phyloP scores from a whole-genome alignment of 2,113 vertebrate species.

The Rana temporaria region DNA sequence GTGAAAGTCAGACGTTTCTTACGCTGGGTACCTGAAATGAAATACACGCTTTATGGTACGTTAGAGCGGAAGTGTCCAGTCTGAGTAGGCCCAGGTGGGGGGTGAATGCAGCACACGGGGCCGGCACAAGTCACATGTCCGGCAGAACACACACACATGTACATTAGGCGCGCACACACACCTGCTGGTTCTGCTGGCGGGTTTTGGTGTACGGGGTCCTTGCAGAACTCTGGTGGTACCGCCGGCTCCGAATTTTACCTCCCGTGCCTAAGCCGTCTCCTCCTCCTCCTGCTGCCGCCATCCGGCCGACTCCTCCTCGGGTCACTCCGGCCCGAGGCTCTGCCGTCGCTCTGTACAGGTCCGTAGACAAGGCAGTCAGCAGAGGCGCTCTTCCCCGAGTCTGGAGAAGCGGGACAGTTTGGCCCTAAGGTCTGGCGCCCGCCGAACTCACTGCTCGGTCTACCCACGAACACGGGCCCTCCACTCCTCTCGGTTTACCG shows the following conservation, averaged over 20 bases:
- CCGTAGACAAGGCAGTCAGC: neutral
- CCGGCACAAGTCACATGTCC: neutral
- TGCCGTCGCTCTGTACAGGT: neutral
- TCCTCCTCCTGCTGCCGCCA: slow-evolving; percentile 53
- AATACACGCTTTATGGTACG: too few species aligned
- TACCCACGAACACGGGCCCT: slow-evolving; percentile 13
- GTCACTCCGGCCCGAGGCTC: slow-evolving; percentile 50
- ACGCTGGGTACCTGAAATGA: too few species aligned
- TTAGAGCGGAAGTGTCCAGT: too few species aligned
- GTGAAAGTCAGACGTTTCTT: too few species aligned
- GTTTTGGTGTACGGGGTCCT: slow-evolving; percentile 54
- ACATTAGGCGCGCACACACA: neutral
- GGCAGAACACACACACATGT: neutral
- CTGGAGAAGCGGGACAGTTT: neutral
- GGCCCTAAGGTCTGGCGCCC: neutral
- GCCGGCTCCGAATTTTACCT: slow-evolving; percentile 57
- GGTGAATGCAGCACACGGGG: too few species aligned
- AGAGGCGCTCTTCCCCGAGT: neutral
- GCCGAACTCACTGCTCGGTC: neutral
- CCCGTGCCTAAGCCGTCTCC: slow-evolving; percentile 24
- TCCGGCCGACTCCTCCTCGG: slow-evolving; percentile 47
- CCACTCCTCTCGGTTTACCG: slow-evolving; percentile 39
- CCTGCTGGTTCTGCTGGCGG: slow-evolving; percentile 20
- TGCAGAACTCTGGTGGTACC: slow-evolving; percentile 50
- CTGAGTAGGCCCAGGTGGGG: too few species aligned